Conservation (phyloP, 2,888 invertebrate species). For the Petrophora chlorosata region DNA sequence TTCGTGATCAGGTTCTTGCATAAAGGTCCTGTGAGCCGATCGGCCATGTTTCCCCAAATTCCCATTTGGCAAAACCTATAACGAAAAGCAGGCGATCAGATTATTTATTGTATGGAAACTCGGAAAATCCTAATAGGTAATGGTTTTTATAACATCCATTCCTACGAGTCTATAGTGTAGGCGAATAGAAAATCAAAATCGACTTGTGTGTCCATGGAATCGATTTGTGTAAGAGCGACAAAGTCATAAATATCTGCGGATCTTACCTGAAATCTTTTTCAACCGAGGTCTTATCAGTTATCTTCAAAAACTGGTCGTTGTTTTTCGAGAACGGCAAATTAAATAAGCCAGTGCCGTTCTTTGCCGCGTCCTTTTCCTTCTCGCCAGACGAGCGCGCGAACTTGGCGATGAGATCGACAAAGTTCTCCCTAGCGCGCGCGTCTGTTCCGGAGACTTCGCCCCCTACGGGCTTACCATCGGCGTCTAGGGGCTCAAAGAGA, state of each 20-base stretch:
- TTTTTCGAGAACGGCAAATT: conserved; percentile 55
- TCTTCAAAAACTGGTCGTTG: conserved; percentile 65
- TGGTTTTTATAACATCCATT: too few species aligned
- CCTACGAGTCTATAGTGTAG: too few species aligned
- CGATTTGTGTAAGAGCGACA: too few species aligned
- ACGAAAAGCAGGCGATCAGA: conserved; percentile 26
- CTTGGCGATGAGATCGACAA: conserved; percentile 86
- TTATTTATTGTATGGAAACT: too few species aligned
- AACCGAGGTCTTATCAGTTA: conserved; percentile 54
- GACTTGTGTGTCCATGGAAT: too few species aligned
- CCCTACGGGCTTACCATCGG: conserved; percentile 82
- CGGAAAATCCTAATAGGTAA: too few species aligned
- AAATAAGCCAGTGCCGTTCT: conserved; percentile 40
- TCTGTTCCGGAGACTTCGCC: conserved; percentile 80
- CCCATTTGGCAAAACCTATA: conserved; percentile 87
- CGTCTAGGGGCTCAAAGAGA: conserved; percentile 86
- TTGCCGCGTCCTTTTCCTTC: conserved; percentile 34
- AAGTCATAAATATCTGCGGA: too few species aligned
- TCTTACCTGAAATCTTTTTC: conserved; percentile 70
- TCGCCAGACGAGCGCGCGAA: conserved; percentile 81
- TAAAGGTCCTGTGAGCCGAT: conserved; percentile 80
- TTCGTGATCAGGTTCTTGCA: conserved; percentile 75
- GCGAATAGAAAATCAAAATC: too few species aligned
- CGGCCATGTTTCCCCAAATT: conserved; percentile 85
- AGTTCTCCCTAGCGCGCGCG: conserved; percentile 85